Evolutionary conservation across 2,888 invertebrate genomes (phyloP).

Genomic region (Caenorhabditis imperialis): DNA sequence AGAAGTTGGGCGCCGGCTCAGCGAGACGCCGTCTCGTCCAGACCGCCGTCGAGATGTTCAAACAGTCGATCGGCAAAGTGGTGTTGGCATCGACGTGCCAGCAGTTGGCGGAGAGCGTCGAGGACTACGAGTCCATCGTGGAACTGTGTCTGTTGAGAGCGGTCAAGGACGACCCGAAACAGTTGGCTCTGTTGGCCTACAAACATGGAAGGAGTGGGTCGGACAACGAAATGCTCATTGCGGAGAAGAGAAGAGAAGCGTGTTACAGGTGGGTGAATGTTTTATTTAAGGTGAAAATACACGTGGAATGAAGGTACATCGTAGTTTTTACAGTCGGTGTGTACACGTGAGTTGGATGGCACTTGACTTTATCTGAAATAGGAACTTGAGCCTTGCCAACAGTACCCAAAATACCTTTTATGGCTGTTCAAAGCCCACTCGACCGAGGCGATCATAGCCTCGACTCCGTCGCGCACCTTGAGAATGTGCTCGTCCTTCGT

Average conservation of each 20-base stretch:
- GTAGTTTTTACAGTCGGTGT: too few species aligned
- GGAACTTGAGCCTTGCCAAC: too few species aligned
- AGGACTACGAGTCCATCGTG: conserved; percentile 90
- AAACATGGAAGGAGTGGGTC: conserved; percentile 48
- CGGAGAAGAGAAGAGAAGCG: conserved; percentile 41
- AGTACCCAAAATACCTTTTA: too few species aligned
- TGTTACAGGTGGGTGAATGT: conserved; percentile 41
- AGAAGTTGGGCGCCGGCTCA: conserved; percentile 49
- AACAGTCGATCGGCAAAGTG: conserved; percentile 69
- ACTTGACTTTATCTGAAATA: too few species aligned
- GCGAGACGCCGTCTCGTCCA: conserved; percentile 53
- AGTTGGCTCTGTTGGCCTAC: conserved; percentile 90
- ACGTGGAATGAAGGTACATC: too few species aligned
- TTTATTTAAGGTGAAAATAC: conserved; percentile 1
- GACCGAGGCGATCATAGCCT: conserved; percentile 18
- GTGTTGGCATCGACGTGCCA: conserved; percentile 61
- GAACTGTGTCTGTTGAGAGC: conserved; percentile 90
- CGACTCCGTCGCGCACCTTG: conserved; percentile 7
- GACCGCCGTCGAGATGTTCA: conserved; percentile 64
- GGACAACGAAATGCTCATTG: conserved; percentile 53
- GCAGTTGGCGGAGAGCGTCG: conserved; percentile 77
- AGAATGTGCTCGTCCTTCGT: conserved; percentile 17
- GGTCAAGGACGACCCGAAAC: conserved; percentile 89
- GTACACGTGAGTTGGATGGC: not conserved
- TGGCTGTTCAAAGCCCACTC: too few species aligned